phyloP scores from a whole-genome alignment of 2,888 invertebrate genomes.

The Stenichneumon culpator region DNA sequence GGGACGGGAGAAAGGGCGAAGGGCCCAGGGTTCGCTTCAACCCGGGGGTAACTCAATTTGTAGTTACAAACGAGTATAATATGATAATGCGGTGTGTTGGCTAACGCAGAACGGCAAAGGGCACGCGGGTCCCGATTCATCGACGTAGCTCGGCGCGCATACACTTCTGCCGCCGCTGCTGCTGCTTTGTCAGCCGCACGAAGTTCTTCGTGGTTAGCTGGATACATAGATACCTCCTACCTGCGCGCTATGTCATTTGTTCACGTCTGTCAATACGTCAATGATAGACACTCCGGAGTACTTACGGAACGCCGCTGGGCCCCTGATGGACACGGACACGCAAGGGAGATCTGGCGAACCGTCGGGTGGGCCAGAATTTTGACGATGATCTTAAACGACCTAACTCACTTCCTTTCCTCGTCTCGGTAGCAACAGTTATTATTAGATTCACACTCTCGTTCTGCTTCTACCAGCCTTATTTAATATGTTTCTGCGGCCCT shows the following conservation, averaged over 20 bases:
- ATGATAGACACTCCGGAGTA: conserved; percentile 64
- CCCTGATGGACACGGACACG: conserved; percentile 25
- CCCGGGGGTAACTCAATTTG: conserved; percentile 84
- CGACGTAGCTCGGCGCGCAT: conserved; percentile 17
- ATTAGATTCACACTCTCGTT: conserved; percentile 15
- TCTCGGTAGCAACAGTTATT: conserved; percentile 17
- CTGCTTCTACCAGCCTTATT: neutral
- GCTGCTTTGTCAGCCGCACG: conserved; percentile 74
- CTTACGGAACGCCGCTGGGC: conserved; percentile 57
- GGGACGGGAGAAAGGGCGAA: conserved; percentile 34
- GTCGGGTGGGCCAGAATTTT: conserved; percentile 35
- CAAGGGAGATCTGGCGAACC: conserved; percentile 18
- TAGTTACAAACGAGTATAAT: conserved; percentile 84
- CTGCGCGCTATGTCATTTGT: conserved; percentile 81
- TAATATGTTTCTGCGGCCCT: neutral
- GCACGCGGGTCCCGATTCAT: conserved; percentile 40
- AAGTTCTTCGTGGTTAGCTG: conserved; percentile 40
- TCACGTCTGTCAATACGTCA: conserved; percentile 82
- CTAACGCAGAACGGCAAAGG: conserved; percentile 37
- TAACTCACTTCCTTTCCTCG: neutral
- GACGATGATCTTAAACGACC: conserved; percentile 26
- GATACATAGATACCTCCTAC: conserved; percentile 74
- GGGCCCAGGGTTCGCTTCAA: conserved; percentile 71
- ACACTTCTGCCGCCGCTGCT: conserved; percentile 57
- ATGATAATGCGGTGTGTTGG: conserved; percentile 80